Evolutionary conservation across 2,888 invertebrate genomes (phyloP).

Genomic region (Magallana nippona): DNA sequence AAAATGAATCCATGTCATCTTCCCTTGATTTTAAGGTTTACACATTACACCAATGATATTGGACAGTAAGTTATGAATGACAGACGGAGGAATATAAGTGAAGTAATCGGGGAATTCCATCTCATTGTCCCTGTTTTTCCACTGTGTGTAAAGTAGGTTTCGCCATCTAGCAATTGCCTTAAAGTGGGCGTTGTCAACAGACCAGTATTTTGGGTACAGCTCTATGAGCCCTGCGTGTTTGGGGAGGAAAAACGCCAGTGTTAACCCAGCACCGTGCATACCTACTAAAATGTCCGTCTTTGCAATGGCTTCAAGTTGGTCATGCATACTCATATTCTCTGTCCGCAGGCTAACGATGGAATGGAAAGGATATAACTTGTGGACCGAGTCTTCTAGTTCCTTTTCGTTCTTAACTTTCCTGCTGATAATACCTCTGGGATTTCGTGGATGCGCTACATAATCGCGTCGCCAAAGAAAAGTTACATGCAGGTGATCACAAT

Average conservation of each 20-base stretch:
- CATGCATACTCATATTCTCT: slow-evolving; percentile 70
- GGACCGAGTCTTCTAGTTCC: slow-evolving; percentile 67
- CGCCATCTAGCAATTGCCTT: slow-evolving; percentile 61
- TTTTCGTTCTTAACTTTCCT: slow-evolving; percentile 78
- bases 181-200: slow-evolving; percentile 70
- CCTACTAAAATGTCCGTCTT: slow-evolving; percentile 76
- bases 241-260: slow-evolving; percentile 76
- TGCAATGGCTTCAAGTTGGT: slow-evolving; percentile 71
- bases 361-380: slow-evolving; percentile 59
- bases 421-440: slow-evolving; percentile 73
- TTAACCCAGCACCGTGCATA: slow-evolving; percentile 79
- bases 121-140: slow-evolving; percentile 25
- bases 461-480: slow-evolving; percentile 77
- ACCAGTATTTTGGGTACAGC: slow-evolving; percentile 72
- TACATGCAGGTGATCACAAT: slow-evolving; percentile 70
- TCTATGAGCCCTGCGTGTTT: slow-evolving; percentile 75
- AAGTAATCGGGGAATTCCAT: slow-evolving; percentile 34
- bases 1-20: too few relatives aligned
- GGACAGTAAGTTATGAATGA: background rate
- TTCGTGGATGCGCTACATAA: slow-evolving; percentile 79
- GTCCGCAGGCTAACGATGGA: slow-evolving; percentile 70
- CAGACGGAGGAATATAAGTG: slow-evolving; percentile 41
- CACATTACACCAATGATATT: background rate
- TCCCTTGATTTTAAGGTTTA: too few relatives aligned
- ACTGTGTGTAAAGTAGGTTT: slow-evolving; percentile 37